A percentile compares a stretch with the other conserved stretches of the same genome.
These are phyloP conservation scores for Drosophila bipectinata DNA, from an alignment of 1,140 invertebrate species.

Conservation along the genomic window DNA sequence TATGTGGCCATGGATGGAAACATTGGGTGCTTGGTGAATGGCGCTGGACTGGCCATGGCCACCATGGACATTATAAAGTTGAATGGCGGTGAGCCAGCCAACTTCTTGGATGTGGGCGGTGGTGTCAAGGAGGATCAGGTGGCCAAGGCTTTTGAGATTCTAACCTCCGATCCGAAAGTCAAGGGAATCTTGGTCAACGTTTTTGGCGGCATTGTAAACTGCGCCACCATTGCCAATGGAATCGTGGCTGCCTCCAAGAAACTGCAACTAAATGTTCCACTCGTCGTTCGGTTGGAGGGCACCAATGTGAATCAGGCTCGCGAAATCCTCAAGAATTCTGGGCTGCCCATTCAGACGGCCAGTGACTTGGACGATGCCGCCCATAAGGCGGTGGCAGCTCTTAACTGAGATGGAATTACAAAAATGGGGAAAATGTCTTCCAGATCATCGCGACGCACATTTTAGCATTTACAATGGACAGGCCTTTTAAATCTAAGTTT, in stretches of 20 bases:
- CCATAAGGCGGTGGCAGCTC: conserved; percentile 89
- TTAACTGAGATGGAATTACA: conserved; percentile 25
- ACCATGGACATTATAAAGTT: conserved; percentile 99
- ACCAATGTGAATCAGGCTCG: conserved; percentile 87
- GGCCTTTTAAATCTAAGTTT: conserved; percentile 41
- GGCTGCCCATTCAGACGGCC: conserved; percentile 92
- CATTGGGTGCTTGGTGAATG: conserved; percentile 98
- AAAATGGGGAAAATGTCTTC: conserved; percentile 28
- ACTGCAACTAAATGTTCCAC: conserved; percentile 92
- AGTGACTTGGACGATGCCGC: conserved; percentile 96
- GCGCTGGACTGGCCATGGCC: conserved; percentile 99
- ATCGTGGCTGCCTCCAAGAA: conserved; percentile 94
- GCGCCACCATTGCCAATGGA: conserved; percentile 97
- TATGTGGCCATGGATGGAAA: conserved; percentile 99
- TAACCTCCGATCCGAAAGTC: conserved; percentile 95
- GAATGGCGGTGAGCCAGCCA: conserved; percentile 96
- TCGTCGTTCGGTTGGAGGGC: conserved; percentile 97
- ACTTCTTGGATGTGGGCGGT: conserved; percentile 98
- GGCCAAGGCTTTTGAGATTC: conserved; percentile 97
- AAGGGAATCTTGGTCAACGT: conserved; percentile 99
- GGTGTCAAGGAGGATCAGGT: conserved; percentile 97
- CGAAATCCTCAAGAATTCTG: conserved; percentile 91
- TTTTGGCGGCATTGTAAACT: conserved; percentile 99
- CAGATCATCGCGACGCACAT: conserved; percentile 49
- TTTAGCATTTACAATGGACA: conserved; percentile 58